Evolutionary conservation across 92 coral and sea anemone species (phyloP), one percentile per base, ranked within the genome.

Genomic region (Epizoanthus ramosus): DNA sequence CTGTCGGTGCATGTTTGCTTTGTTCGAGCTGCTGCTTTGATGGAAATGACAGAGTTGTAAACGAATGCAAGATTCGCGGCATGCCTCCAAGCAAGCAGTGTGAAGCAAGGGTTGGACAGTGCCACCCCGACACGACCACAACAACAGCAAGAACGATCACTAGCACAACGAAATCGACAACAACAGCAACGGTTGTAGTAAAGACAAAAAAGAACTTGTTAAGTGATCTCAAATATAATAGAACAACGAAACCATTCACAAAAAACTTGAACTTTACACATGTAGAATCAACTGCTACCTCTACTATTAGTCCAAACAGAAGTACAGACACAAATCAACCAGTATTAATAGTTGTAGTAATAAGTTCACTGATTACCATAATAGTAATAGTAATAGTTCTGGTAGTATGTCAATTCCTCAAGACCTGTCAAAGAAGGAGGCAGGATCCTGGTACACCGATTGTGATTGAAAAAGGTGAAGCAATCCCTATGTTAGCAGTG

Each of bases 11-110:
- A 5, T 71, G 75, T 9, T 21, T 41, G 33, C 75, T 28, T 19
- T 71, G 75, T 47, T 71, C 75, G 3, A 71, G 18, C 19, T 71
- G 75, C 17, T 71, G 75, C 22, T 71, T 71, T 13, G 75, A 71
- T 45, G 75, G 31, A 1, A 47, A 5, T 1, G 75, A 71, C 39
- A 41, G 23, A n/a, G 28, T 71, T 16, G 31, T 71, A 14, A 19
- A 19, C 0, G 57, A 43, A 18, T 71, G 75, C 19, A 71, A 45
- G n/a, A 45, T 0, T 10, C 33, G 23, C 0, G 75, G 75, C 56
- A 71, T 71, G 75, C 58, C 24, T 45, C n/a, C 35, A 3, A 8
- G 31, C 19, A 24, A 6, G 58, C 75, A 71, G n/a, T 71, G 75
- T 71, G 75, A 71, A 47, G 18, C 4, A n/a, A 35, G 75, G 43